Conservation (phyloP, 2,888 invertebrate species). For the Disparrhopalites patrizii region DNA sequence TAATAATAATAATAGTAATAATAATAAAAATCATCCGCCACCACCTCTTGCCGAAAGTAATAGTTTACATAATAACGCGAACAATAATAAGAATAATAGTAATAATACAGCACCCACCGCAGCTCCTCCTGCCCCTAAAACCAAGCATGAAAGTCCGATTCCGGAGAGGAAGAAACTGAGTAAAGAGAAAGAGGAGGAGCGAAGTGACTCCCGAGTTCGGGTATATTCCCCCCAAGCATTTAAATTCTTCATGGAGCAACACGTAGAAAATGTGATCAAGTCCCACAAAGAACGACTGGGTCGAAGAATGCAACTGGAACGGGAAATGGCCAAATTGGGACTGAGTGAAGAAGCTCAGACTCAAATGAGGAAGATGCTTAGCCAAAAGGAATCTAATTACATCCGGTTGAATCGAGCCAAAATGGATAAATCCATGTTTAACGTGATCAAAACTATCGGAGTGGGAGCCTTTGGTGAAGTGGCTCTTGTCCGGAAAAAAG, state of each 20-base stretch:
- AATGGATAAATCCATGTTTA: slow-evolving; percentile 99
- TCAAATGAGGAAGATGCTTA: slow-evolving; percentile 93
- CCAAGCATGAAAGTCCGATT: slow-evolving; percentile 86
- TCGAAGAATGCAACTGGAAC: slow-evolving; percentile 85
- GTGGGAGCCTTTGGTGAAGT: slow-evolving; percentile 99
- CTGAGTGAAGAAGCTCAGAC: slow-evolving; percentile 78
- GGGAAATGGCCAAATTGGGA: slow-evolving; percentile 93
- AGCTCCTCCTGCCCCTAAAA: neutral
- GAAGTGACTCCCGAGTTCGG: slow-evolving; percentile 82
- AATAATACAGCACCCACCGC: neutral
- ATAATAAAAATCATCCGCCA: neutral
- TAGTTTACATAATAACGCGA: no score
- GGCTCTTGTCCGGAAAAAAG: slow-evolving; percentile 86
- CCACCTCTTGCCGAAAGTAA: no score
- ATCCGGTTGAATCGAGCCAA: slow-evolving; percentile 93
- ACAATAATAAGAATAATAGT: slow-evolving; percentile 15
- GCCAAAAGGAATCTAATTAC: slow-evolving; percentile 98
- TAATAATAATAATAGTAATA: slow-evolving; percentile 15
- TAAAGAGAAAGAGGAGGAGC: slow-evolving; percentile 82
- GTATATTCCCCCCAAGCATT: slow-evolving; percentile 97
- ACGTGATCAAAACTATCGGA: slow-evolving; percentile 74
- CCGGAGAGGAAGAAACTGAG: slow-evolving; percentile 87
- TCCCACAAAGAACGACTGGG: slow-evolving; percentile 87
- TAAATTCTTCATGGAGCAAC: slow-evolving; percentile 99
- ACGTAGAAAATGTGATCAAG: slow-evolving; percentile 94